Evolutionary conservation across 1,140 invertebrate species (phyloP), one percentile per base, ranked within the genome.

Genomic region (Megathymus violae): DNA sequence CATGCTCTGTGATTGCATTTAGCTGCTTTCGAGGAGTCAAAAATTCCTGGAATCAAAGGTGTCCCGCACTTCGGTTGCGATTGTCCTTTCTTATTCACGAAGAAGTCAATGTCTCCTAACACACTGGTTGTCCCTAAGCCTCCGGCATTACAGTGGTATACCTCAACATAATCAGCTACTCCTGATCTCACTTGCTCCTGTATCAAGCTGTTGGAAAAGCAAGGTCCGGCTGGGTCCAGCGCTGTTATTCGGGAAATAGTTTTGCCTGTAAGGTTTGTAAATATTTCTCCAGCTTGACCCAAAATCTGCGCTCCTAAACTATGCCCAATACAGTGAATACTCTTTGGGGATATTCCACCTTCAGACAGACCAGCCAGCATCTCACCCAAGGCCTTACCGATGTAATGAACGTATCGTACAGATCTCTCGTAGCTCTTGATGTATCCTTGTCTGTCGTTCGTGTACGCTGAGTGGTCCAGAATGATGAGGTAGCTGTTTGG

Each of bases 101-200:
- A 97, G 89, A 97, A 97, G 78, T 97, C 96, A 13, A 93, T 93
- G 70, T 96, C 94, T 7, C 95, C 95, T 40, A 85, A 72, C 25
- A 88, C 76, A 51, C 89, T 87, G 0, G 81, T 83, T 44, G 95
- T 94, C 0, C 96, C 96, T 75, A 96, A 94, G 19, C 93, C 94
- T 7, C 94, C 94, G 31, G 94, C 93, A 67, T 95, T 95, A 1
- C 95, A 96, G 76, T 97, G 96, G 74, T 97, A 95, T 4, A 95
- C 93, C 76, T 97, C 96, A 0, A 95, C 93, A 44, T 94, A 94
- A n/a, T 93, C 90, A 0, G 94, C 94, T 70, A 94, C 92, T 36
- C 88, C 91, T 56, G 91, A 87, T 40, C 92, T 89, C 0, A 94
- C 77, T 43, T 95, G 92, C 19, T 93, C 89, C 7, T 93, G 75